Conservation (phyloP, 2,888 invertebrate genomes). For the Pyrrhia umbra region DNA sequence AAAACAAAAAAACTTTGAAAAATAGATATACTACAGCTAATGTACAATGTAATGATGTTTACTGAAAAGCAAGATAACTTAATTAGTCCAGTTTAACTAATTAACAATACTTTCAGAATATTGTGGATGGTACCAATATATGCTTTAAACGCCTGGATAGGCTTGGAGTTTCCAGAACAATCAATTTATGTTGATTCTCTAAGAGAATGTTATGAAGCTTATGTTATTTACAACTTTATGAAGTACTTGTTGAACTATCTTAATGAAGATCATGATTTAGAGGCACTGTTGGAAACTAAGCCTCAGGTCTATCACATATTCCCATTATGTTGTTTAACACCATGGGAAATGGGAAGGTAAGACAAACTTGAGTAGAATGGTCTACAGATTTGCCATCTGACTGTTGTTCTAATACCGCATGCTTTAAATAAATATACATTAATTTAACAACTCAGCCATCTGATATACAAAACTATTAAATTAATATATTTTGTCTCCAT, state of each 20-base stretch:
- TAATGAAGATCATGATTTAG: conserved; percentile 96
- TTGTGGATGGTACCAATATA: conserved; percentile 99
- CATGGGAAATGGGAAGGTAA: conserved; percentile 97
- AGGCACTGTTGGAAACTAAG: conserved; percentile 94
- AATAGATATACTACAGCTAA: too few relatives aligned
- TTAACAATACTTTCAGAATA: conserved; percentile 90
- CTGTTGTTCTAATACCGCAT: too few relatives aligned
- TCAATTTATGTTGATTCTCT: conserved; percentile 98
- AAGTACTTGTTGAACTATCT: conserved; percentile 97
- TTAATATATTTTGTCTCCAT: too few relatives aligned
- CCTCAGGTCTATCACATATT: conserved; percentile 97
- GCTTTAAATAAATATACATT: too few relatives aligned
- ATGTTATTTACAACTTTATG: conserved; percentile 99
- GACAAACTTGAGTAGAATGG: conserved; percentile 1
- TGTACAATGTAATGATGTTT: neutral
- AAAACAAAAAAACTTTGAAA: too few relatives aligned
- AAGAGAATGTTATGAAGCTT: conserved; percentile 99
- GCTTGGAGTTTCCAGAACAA: conserved; percentile 95
- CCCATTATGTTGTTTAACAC: conserved; percentile 97
- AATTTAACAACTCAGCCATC: too few relatives aligned
- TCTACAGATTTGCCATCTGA: too few relatives aligned
- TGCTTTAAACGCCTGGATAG: conserved; percentile 98
- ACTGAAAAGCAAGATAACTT: neutral
- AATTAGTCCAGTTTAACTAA: neutral
- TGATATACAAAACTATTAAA: too few relatives aligned